Conservation (phyloP, 2,113 vertebrate species). For the Xiphorhynchus elegans region DNA sequence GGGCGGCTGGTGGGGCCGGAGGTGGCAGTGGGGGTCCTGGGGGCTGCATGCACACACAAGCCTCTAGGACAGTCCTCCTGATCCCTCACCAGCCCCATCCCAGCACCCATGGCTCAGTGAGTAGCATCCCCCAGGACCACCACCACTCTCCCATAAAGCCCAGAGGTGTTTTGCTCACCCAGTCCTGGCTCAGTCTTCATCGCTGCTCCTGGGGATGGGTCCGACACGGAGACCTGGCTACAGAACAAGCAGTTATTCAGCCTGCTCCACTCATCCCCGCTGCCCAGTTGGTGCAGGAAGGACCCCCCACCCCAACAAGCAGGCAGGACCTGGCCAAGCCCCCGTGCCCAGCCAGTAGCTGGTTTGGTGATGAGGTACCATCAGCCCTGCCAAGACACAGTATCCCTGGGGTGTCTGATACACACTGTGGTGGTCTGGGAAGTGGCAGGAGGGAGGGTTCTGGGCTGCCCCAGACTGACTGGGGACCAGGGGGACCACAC, state of each 20-base stretch:
- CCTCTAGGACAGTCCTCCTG: not conserved
- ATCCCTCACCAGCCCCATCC: rapidly evolving
- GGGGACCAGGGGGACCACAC: not conserved
- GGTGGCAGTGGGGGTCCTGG: constrained; percentile 53
- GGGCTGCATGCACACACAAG: not conserved
- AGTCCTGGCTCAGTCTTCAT: constrained; percentile 56
- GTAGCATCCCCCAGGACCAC: not conserved
- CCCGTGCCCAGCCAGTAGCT: not conserved
- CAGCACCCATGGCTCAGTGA: not conserved
- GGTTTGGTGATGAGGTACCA: not conserved
- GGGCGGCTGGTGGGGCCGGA: constrained; percentile 83
- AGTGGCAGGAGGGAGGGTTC: not conserved
- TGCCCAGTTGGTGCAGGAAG: not conserved
- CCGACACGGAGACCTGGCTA: constrained; percentile 67
- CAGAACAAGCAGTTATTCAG: constrained; percentile 56
- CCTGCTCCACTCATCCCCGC: rapidly evolving
- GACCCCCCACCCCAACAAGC: not conserved
- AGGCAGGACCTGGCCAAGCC: not conserved
- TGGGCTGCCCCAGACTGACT: not conserved
- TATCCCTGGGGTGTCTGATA: not conserved
- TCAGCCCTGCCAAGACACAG: not conserved
- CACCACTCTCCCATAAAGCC: rapidly evolving
- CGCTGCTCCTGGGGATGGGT: not conserved
- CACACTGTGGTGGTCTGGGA: not conserved
- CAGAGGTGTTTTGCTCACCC: constrained; percentile 28